Conservation (phyloP, 2,888 invertebrate species). For the Melanostoma scalare region DNA sequence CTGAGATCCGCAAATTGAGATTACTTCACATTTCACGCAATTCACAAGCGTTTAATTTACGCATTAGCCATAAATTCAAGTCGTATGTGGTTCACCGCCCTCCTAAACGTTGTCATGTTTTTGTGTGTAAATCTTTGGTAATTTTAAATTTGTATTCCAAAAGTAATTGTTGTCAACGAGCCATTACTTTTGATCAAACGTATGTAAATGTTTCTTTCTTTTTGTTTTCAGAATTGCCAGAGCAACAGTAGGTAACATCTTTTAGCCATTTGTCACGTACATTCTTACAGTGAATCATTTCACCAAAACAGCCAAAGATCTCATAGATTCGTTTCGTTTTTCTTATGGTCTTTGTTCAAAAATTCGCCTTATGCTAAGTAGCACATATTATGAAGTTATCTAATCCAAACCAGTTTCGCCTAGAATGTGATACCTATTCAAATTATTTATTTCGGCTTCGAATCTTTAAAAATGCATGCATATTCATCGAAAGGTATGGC, state of each 20-base stretch:
- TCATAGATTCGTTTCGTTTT: slow-evolving; percentile 15
- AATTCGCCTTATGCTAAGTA: no score
- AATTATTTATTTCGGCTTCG: background rate
- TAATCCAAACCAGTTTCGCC: background rate
- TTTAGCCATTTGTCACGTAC: slow-evolving; percentile 52
- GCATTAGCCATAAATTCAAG: slow-evolving; percentile 24
- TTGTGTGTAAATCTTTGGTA: slow-evolving; percentile 15
- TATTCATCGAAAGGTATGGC: slow-evolving; percentile 15
- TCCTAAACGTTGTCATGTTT: background rate
- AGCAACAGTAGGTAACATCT: background rate
- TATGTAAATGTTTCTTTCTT: slow-evolving; percentile 34
- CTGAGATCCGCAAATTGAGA: background rate
- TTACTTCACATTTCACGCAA: background rate
- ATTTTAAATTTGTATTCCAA: slow-evolving; percentile 40
- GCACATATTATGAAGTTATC: no score
- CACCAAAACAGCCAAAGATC: slow-evolving; percentile 26
- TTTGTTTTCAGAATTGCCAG: background rate
- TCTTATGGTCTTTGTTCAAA: slow-evolving; percentile 26
- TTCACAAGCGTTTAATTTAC: background rate
- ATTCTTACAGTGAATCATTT: slow-evolving; percentile 44
- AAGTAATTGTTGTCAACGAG: slow-evolving; percentile 50
- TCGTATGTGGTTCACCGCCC: slow-evolving; percentile 57
- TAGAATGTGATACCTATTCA: slow-evolving; percentile 4
- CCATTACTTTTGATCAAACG: slow-evolving; percentile 48
- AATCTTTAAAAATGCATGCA: slow-evolving; percentile 3